These are phyloP conservation scores for Clinocottus analis DNA, from an alignment of 2,113 vertebrate genomes.

Conservation along the genomic window DNA sequence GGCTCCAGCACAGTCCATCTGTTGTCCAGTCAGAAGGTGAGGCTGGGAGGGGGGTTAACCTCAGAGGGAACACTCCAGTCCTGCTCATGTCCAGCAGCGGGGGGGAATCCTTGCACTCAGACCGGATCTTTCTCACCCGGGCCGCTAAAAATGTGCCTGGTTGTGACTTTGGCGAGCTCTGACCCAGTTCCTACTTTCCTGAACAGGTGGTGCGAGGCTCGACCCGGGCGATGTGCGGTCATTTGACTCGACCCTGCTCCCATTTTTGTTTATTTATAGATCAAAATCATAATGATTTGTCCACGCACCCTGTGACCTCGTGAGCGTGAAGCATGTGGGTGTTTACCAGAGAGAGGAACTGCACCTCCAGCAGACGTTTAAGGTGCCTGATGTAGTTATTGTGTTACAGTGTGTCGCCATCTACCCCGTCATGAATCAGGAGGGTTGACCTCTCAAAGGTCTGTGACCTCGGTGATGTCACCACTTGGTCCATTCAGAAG, in stretches of 20 bases:
- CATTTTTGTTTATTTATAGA: conserved; percentile 28
- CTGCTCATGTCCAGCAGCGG: conserved; percentile 75
- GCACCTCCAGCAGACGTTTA: conserved; percentile 33
- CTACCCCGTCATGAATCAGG: conserved; percentile 37
- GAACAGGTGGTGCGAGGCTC: conserved; percentile 60
- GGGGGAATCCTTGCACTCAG: conserved; percentile 50
- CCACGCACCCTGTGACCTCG: conserved; percentile 19
- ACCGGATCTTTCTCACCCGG: conserved; percentile 50
- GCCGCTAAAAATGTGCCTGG: conserved; percentile 50
- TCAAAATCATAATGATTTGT: conserved; percentile 19
- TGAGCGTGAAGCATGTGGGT: neutral
- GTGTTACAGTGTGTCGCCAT: conserved; percentile 24
- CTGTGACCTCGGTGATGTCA: conserved; percentile 50
- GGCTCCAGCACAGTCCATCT: conserved; percentile 78
- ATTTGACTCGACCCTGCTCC: conserved; percentile 32
- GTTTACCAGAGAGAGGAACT: conserved; percentile 15
- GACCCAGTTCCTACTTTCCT: conserved; percentile 68
- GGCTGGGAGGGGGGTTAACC: conserved; percentile 50
- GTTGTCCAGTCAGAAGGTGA: conserved; percentile 82
- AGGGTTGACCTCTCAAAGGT: conserved; percentile 63
- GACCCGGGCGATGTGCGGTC: conserved; percentile 2
- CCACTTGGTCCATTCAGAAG: conserved; percentile 52
- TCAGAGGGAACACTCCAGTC: conserved; percentile 63
- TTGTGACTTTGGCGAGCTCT: conserved; percentile 71
- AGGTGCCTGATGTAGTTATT: conserved; percentile 47